Conservation (phyloP, 2,797 vertebrate species). For the Falco rusticolus region DNA sequence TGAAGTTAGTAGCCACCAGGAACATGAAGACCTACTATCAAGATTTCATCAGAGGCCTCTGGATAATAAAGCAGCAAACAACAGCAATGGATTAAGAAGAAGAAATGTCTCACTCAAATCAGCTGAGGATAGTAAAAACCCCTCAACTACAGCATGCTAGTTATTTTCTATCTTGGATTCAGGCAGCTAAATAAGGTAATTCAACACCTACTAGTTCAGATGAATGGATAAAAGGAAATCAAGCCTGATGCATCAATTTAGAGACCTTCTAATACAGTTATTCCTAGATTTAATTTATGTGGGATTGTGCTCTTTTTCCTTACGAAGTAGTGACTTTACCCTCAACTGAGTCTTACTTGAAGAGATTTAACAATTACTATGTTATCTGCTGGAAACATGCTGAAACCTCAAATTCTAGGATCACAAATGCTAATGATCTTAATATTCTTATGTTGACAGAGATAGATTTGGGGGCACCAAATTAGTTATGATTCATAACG, state of each 20-base stretch:
- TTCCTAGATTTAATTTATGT: background rate
- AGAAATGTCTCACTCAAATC: background rate
- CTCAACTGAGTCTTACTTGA: background rate
- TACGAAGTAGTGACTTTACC: background rate
- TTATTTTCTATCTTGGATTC: background rate
- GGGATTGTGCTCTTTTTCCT: background rate
- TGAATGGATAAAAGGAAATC: background rate
- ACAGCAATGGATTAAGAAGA: background rate
- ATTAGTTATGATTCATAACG: slow-evolving; percentile 14
- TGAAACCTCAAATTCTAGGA: background rate
- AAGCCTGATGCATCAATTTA: background rate
- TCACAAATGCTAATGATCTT: background rate
- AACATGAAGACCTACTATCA: background rate
- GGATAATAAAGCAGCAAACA: background rate
- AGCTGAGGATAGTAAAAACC: background rate
- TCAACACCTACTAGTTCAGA: background rate
- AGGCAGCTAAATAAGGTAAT: background rate
- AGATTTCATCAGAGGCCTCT: background rate
- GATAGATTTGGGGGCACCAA: background rate
- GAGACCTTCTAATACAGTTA: background rate
- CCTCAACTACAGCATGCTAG: background rate
- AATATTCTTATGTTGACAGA: background rate
- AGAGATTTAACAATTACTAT: background rate
- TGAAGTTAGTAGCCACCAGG: background rate
- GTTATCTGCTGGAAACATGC: background rate